Base-by-base conservation (phyloP, 2,888 invertebrate species). In the Eurois occulta region DNA sequence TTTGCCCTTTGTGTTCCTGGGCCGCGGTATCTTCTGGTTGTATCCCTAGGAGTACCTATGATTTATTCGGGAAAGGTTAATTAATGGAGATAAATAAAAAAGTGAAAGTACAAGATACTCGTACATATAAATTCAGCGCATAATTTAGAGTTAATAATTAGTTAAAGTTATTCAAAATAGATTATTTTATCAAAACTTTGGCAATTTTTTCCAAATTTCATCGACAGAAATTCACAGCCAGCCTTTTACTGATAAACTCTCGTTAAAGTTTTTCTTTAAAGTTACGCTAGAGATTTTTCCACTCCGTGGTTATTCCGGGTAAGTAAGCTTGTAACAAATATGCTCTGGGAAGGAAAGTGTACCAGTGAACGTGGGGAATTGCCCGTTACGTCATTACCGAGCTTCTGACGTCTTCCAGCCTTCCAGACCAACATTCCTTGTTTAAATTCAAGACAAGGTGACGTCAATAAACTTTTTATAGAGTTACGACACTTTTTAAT, bases 251-350 rank as follows among this genome's bases (percentile, higher is more conserved):
- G 74, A 80, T 82, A 80, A 85, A 88, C 72, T 80, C 67, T 77
- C 70, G 62, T 68, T 55, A 75, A 83, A 85, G 65, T 87, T 83
- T 16, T 28, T 7, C 72, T 67, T 60, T 72, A 41, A 82, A 85
- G 70, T 85, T 85, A 72, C 72, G 62, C 70, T 41, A 64, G 60
- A 87, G 66, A 76, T 75, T 78, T 76, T 77, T 72, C 28, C 62
- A 66, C 43, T 72, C 58, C 0, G 52, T 60, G 72, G 43, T 79
- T 83, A 80, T 83, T 75, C 66, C 18, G 64, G 46, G 43, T 66
- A 79, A 75, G 68, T 75, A 62, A 87, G 76, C 78, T 87, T n/a
- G 67, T 62, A 78, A 75, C 55, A 80, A 87, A 88, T 74, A 76
- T 78, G 32, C 24, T 87, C 46, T 71, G 28, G 18, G 21, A 43